Evolutionary conservation across 2,113 vertebrate species (phyloP).

Genomic region (Percopsis transmontana): DNA sequence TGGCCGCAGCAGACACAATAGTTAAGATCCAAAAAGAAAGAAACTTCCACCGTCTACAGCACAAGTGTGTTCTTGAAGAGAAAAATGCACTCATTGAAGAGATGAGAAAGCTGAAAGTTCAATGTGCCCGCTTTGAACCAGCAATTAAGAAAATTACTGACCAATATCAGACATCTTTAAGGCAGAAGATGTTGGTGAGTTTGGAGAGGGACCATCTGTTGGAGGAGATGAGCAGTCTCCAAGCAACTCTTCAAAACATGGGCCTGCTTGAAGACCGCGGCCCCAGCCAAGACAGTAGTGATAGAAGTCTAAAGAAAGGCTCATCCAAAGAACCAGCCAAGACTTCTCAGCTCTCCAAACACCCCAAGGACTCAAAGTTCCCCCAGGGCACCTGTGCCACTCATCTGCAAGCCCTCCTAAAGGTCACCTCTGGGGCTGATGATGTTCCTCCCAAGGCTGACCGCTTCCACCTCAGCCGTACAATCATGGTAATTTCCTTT

Average conservation of each 20-base stretch:
- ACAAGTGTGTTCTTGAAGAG: slow-evolving; percentile 84
- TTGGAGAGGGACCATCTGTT: slow-evolving; percentile 82
- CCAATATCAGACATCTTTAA: slow-evolving; percentile 82
- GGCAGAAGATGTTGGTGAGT: slow-evolving; percentile 81
- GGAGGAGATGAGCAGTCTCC: slow-evolving; percentile 67
- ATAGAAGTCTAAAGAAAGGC: slow-evolving; percentile 34
- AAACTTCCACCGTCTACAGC: slow-evolving; percentile 85
- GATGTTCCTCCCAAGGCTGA: slow-evolving; percentile 13
- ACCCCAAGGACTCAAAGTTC: slow-evolving; percentile 75
- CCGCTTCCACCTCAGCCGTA: slow-evolving; percentile 62
- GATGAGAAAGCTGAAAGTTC: slow-evolving; percentile 83
- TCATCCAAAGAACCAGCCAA: slow-evolving; percentile 41
- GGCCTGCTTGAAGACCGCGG: background rate
- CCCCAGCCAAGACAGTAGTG: slow-evolving; percentile 51
- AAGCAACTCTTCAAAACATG: slow-evolving; percentile 55
- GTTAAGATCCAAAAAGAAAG: slow-evolving; percentile 80
- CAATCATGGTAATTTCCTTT: slow-evolving; percentile 53
- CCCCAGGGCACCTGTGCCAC: slow-evolving; percentile 60
- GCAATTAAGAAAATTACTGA: slow-evolving; percentile 80
- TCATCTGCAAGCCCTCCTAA: slow-evolving; percentile 30
- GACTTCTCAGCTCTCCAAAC: slow-evolving; percentile 20
- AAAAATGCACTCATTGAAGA: slow-evolving; percentile 83
- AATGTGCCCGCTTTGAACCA: slow-evolving; percentile 83
- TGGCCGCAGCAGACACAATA: slow-evolving; percentile 76
- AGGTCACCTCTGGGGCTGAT: slow-evolving; percentile 41